Percentiles rank a stretch among this genome's conserved stretches.
phyloP scores from a whole-genome alignment of 1,140 invertebrate species.

The Chymomyza costata region DNA sequence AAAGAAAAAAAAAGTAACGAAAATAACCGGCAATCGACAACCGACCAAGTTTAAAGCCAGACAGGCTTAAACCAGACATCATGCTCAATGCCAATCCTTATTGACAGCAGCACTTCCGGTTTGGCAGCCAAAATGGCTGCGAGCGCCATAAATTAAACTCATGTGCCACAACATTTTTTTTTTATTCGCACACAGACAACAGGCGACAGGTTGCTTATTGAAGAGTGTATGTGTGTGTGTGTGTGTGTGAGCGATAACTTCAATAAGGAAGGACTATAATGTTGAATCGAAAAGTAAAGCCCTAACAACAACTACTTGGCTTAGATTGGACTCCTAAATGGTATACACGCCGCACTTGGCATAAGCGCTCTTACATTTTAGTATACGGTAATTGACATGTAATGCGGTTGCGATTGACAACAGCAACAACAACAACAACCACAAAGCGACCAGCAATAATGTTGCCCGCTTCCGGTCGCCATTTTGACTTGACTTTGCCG shows the following conservation, averaged over 20 bases:
- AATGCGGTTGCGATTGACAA: conserved; percentile 70
- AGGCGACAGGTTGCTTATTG: conserved; percentile 15
- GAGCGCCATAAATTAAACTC: conserved; percentile 66
- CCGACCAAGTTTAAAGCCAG: background rate
- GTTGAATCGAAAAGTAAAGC: conserved; percentile 30
- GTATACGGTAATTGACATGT: conserved; percentile 69
- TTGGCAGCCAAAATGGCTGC: conserved; percentile 71
- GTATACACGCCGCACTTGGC: conserved; percentile 38
- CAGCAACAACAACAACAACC: conserved; percentile 41
- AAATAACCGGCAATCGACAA: conserved; percentile 2
- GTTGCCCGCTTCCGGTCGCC: conserved; percentile 59
- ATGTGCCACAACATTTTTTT: conserved; percentile 56
- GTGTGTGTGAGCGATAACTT: conserved; percentile 13
- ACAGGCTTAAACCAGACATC: too few relatives aligned
- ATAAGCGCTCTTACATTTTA: conserved; percentile 63
- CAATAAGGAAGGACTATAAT: conserved; percentile 24
- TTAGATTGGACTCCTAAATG: too few relatives aligned
- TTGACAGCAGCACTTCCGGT: conserved; percentile 69
- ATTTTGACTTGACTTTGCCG: conserved; percentile 44
- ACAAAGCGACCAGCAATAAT: conserved; percentile 51
- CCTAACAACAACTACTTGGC: conserved; percentile 11
- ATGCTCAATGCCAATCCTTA: conserved; percentile 67
- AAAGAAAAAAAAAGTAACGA: conserved; percentile 7
- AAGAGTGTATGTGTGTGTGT: background rate
- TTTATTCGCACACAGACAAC: too few relatives aligned